A percentile compares a stretch with the other conserved stretches of the same genome.
Evolutionary conservation across 2,888 invertebrate species (phyloP).

Genomic region (Chymomyza amoena): DNA sequence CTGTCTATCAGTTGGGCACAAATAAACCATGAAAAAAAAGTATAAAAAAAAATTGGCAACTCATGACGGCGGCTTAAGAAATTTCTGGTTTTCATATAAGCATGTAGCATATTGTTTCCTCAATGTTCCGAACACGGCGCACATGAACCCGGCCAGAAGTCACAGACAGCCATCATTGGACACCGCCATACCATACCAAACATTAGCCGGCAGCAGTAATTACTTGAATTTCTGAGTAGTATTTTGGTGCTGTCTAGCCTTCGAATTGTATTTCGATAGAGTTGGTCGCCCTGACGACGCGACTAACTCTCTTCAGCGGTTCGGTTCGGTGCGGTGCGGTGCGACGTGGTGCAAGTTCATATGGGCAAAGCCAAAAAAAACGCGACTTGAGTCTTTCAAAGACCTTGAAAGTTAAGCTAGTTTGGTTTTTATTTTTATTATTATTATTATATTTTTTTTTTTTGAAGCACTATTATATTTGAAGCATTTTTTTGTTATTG

Average conservation of each 20-base stretch:
- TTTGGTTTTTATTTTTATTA: slow-evolving; percentile 23
- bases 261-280: slow-evolving; percentile 58
- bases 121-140: slow-evolving; percentile 6
- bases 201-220: slow-evolving; percentile 45
- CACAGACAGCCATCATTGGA: background rate
- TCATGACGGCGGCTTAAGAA: slow-evolving; percentile 32
- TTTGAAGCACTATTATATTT: slow-evolving; percentile 8
- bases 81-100: slow-evolving; percentile 30
- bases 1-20: background rate
- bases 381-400: slow-evolving; percentile 41
- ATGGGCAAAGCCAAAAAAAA: slow-evolving; percentile 24
- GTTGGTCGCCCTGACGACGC: slow-evolving; percentile 21
- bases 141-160: slow-evolving; percentile 28
- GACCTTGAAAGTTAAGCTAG: slow-evolving; percentile 68
- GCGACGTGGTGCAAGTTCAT: slow-evolving; percentile 22
- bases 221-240: slow-evolving; percentile 58
- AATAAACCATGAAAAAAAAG: no score
- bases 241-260: slow-evolving; percentile 45
- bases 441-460: slow-evolving; percentile 14
- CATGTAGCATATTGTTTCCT: slow-evolving; percentile 34
- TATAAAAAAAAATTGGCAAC: slow-evolving; percentile 39
- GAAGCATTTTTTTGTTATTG: slow-evolving; percentile 29
- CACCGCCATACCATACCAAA: background rate
- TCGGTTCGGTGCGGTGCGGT: background rate
- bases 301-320: slow-evolving; percentile 38